These are phyloP conservation scores for Polypedilum pembai DNA, from an alignment of 1,140 invertebrate species.

Conservation along the genomic window DNA sequence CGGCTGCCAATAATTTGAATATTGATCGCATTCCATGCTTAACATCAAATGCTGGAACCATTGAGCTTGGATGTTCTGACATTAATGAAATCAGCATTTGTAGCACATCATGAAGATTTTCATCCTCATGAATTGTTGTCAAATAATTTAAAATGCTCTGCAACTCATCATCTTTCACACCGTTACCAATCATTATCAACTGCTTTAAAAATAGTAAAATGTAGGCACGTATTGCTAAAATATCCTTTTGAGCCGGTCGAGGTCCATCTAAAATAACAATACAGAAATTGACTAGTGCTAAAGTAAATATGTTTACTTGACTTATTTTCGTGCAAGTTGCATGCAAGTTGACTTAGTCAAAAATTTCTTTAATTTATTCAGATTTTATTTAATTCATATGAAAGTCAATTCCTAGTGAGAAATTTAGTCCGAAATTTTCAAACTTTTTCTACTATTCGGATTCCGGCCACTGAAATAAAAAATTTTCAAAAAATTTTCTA, in stretches of 20 bases:
- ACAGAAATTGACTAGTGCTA: slow-evolving; percentile 22
- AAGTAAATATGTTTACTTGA: too few species aligned
- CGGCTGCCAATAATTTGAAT: slow-evolving; percentile 91
- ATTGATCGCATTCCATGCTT: slow-evolving; percentile 94
- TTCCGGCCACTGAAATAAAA: too few species aligned
- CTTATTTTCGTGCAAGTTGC: too few species aligned
- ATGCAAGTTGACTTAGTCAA: too few species aligned
- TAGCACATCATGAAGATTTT: slow-evolving; percentile 96
- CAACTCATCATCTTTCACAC: slow-evolving; percentile 96
- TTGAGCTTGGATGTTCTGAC: slow-evolving; percentile 95
- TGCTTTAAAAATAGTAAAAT: slow-evolving; percentile 94
- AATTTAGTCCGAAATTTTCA: too few species aligned
- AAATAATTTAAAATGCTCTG: slow-evolving; percentile 98
- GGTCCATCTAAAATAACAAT: slow-evolving; percentile 70
- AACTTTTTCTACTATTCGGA: too few species aligned
- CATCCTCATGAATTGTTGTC: slow-evolving; percentile 95
- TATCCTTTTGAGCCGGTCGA: slow-evolving; percentile 86
- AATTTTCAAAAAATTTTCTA: too few species aligned
- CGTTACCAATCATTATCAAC: slow-evolving; percentile 92
- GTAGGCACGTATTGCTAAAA: slow-evolving; percentile 86
- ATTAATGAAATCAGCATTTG: slow-evolving; percentile 95
- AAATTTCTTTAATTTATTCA: too few species aligned
- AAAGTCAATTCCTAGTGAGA: too few species aligned
- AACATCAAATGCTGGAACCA: slow-evolving; percentile 97
- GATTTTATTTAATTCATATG: too few species aligned